A percentile compares a stretch with the other conserved stretches of the same genome.
These are phyloP conservation scores for Dasyornis broadbenti DNA, from an alignment of 2,113 vertebrate species.

Conservation along the genomic window DNA sequence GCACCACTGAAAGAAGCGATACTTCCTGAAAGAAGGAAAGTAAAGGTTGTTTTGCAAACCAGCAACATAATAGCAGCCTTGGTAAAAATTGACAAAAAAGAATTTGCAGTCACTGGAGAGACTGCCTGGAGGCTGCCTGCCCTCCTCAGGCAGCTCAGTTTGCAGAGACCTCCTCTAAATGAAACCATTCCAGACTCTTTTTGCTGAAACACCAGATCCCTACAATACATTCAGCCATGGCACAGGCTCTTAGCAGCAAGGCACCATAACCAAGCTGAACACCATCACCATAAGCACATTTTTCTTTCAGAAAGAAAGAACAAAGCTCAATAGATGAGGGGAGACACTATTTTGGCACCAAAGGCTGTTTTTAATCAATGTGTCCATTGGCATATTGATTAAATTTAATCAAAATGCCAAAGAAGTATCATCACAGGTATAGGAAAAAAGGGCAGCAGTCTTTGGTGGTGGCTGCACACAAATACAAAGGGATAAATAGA, in stretches of 20 bases:
- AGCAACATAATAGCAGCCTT: not conserved
- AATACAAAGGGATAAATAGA: not conserved
- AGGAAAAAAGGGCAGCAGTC: not conserved
- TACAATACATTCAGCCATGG: not conserved
- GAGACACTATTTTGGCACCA: not conserved
- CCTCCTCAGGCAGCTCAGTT: not conserved
- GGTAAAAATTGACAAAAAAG: not conserved
- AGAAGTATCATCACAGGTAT: not conserved
- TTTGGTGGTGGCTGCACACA: not conserved
- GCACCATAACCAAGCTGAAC: not conserved
- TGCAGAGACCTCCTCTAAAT: not conserved
- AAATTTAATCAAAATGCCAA: not conserved
- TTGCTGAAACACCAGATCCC: not conserved
- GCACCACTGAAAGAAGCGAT: not conserved
- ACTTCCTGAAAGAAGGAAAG: not conserved
- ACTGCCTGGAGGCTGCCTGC: not conserved
- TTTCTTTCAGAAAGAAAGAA: not conserved
- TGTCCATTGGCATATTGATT: fast-evolving
- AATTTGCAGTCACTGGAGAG: not conserved
- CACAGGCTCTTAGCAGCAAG: not conserved
- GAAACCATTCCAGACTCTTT: not conserved
- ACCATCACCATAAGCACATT: fast-evolving
- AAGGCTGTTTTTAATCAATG: not conserved
- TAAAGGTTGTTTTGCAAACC: not conserved
- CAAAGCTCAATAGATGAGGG: not conserved